Percentiles rank a stretch among this genome's conserved stretches.
phyloP scores from a whole-genome alignment of 2,797 vertebrate genomes.

The Gadopsis marmoratus region DNA sequence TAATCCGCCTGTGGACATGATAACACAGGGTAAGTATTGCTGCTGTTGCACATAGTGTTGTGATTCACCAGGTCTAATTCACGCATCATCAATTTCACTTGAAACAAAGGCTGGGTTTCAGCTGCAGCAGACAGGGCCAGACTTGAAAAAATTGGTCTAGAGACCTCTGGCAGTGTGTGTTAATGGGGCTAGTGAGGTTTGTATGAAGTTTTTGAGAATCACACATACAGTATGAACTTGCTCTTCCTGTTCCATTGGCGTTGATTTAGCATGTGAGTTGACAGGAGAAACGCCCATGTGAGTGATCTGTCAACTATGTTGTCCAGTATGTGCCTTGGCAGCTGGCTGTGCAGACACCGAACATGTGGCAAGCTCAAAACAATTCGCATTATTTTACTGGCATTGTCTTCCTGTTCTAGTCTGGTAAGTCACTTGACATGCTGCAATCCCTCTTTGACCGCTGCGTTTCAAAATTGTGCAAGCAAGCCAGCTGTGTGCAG shows the following conservation, averaged over 20 bases:
- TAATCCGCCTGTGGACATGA: conserved; percentile 40
- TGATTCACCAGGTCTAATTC: conserved; percentile 68
- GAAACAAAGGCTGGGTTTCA: conserved; percentile 44
- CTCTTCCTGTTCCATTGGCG: conserved; percentile 57
- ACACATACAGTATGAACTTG: conserved; percentile 38
- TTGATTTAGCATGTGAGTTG: conserved; percentile 36
- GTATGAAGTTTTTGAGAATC: conserved; percentile 3
- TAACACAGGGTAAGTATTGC: conserved; percentile 41
- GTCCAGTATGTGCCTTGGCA: neutral
- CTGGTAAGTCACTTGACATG: neutral
- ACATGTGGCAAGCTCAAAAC: conserved; percentile 18
- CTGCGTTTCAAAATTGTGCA: conserved; percentile 52
- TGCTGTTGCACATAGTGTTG: conserved; percentile 30
- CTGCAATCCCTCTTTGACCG: conserved; percentile 38
- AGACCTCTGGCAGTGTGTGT: conserved; percentile 8
- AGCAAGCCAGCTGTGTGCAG: conserved; percentile 42
- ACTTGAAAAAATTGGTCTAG: conserved; percentile 44
- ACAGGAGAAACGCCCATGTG: conserved; percentile 61
- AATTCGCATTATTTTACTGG: neutral
- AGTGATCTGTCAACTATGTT: conserved; percentile 49
- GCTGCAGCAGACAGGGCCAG: conserved; percentile 62
- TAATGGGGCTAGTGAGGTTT: neutral
- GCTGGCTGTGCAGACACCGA: conserved; percentile 1
- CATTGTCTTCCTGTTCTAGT: neutral
- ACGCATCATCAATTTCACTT: conserved; percentile 55